Evolutionary conservation across 1,140 invertebrate genomes (phyloP), one percentile per base, ranked within the genome.

Genomic region (Lordiphosa collinella): DNA sequence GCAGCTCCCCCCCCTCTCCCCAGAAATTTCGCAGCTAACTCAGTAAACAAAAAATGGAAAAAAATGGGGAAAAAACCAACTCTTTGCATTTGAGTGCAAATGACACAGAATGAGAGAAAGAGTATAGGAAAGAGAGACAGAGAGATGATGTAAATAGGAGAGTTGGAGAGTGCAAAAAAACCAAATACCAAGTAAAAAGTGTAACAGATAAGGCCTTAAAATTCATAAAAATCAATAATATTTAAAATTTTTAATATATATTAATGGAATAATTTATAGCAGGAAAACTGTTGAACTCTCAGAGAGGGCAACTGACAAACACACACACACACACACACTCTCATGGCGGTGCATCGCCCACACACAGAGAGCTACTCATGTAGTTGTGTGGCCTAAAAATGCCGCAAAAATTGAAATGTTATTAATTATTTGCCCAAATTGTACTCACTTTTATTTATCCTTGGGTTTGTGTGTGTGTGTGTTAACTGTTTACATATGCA

Each of bases 71-170:
- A 48, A 63, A 60, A 55, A 50, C 41, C 44, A 57, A 56, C 25
- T 40, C 37, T 53, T 8, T 54, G 36, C 18, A 51, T 51, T 54
- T 65, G 66, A 65, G 56, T 65, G 56, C 13, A 56, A 69, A 56
- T 69, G 66, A 69, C 66, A 69, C 65, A 65, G 38, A 40, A 37
- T n/a, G 50, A 46, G 44, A 64, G 61, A 58, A 37, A 22, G 38
- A 13, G 12, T 6, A 11, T 43, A 8, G 10, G 51, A 43, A 16
- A 38, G 46, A 60, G 57, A 40, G 43, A 31, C 34, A 38, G 14
- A n/a, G 16, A 48, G 13, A 47, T 14, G 13, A 47, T 14, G 32
- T 34, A 50, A 49, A 52, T 44, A 35, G 22, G 29, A 35, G 49
- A 44, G 34, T 35, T 41, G 10, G 25, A 53, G 36, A 61, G 38